phyloP scores from a whole-genome alignment of 2,888 invertebrate species.

The Ligdia adustata region DNA sequence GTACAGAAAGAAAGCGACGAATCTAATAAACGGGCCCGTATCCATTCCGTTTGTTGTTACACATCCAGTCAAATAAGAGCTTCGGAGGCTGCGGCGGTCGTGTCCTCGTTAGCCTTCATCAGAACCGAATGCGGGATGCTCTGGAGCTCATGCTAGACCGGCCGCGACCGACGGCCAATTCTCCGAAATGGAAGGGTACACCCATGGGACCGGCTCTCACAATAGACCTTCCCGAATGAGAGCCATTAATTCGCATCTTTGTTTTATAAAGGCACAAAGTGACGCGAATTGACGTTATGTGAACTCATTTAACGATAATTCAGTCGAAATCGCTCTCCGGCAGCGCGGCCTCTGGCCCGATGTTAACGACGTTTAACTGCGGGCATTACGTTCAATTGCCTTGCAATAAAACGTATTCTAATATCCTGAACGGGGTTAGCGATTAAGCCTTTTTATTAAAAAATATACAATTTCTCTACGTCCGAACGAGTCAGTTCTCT shows the following conservation, averaged over 20 bases:
- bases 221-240: conserved; percentile 79
- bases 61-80: conserved; percentile 64
- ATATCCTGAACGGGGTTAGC: conserved; percentile 29
- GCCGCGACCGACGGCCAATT: conserved; percentile 74
- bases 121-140: conserved; percentile 56
- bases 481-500: conserved; percentile 31
- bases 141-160: conserved; percentile 60
- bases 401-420: conserved; percentile 38
- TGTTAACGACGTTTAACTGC: conserved; percentile 32
- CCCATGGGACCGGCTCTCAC: conserved; percentile 75
- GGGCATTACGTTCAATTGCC: conserved; percentile 35
- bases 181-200: conserved; percentile 78
- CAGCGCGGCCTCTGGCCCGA: conserved; percentile 27
- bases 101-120: conserved; percentile 54
- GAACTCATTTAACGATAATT: conserved; percentile 73
- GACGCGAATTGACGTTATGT: conserved; percentile 74
- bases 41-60: conserved; percentile 75
- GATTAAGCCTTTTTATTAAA: conserved; percentile 32
- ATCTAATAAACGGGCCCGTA: conserved; percentile 79
- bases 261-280: conserved; percentile 78
- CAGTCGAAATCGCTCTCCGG: conserved; percentile 53
- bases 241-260: conserved; percentile 81
- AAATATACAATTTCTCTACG: conserved; percentile 27
- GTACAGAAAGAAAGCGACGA: conserved; percentile 79
- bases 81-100: conserved; percentile 47